Percentiles rank a stretch among this genome's conserved stretches.
These are phyloP conservation scores for Rosalia funebris DNA, from an alignment of 2,888 invertebrate genomes.

Conservation along the genomic window DNA sequence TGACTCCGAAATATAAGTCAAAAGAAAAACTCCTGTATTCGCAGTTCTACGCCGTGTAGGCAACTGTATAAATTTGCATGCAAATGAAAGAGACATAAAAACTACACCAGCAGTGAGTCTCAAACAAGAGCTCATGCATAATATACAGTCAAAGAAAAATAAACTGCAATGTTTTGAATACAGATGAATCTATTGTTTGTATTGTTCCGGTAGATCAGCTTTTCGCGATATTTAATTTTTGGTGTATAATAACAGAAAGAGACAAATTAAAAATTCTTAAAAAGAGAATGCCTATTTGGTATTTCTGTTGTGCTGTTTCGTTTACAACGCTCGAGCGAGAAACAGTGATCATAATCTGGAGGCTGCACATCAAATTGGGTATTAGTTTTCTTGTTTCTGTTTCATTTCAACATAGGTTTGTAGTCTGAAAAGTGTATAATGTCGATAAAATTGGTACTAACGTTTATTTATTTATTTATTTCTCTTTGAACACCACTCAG, in stretches of 20 bases:
- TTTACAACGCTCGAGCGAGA: no score
- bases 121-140: conserved; percentile 7
- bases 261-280: no score
- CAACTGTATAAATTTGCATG: neutral
- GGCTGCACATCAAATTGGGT: no score
- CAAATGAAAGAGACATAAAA: neutral
- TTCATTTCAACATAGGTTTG: no score
- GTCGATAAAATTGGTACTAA: no score
- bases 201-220: neutral
- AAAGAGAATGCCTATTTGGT: no score
- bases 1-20: neutral
- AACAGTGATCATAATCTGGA: no score
- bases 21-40: neutral
- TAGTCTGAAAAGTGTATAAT: no score
- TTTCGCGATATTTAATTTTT: neutral
- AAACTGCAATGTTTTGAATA: conserved; percentile 8
- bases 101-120: neutral
- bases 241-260: neutral
- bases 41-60: neutral
- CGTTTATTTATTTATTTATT: no score
- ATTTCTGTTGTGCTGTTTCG: no score
- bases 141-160: conserved; percentile 3
- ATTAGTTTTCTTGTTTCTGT: no score
- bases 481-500: no score
- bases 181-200: neutral